Conservation (phyloP, 2,888 invertebrate genomes). For the Celastrina argiolus region DNA sequence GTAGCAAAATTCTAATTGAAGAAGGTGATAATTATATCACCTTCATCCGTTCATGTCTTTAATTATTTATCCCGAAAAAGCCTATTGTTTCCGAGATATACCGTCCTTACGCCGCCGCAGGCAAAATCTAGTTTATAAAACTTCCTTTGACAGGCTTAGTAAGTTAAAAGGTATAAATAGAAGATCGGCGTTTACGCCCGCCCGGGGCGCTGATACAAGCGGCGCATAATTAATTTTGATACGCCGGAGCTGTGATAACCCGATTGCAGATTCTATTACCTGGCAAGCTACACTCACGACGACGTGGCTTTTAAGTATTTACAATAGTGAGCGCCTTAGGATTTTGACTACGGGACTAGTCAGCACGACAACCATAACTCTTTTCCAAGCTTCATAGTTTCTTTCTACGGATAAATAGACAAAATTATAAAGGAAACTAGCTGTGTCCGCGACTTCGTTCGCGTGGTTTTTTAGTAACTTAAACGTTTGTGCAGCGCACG, state of each 20-base stretch:
- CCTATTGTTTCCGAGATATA: too few relatives aligned
- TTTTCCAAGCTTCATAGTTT: too few relatives aligned
- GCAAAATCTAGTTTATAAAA: neutral
- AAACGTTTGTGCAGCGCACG: too few relatives aligned
- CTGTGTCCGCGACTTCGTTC: too few relatives aligned
- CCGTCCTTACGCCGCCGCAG: too few relatives aligned
- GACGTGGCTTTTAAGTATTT: neutral
- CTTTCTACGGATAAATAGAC: too few relatives aligned
- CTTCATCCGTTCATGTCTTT: too few relatives aligned
- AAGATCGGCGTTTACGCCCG: conserved; percentile 38
- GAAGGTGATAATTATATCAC: too few relatives aligned
- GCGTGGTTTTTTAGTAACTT: too few relatives aligned
- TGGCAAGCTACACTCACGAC: neutral
- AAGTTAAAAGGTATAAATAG: conserved; percentile 2
- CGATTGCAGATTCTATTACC: conserved; percentile 30
- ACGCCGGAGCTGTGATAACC: conserved; percentile 40
- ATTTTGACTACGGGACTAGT: neutral
- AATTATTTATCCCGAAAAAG: too few relatives aligned
- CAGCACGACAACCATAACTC: too few relatives aligned
- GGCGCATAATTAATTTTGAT: conserved; percentile 65
- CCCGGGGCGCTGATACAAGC: conserved; percentile 58
- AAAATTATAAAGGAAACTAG: neutral
- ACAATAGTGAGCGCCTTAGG: neutral
- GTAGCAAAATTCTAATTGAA: too few relatives aligned
- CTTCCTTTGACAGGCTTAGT: conserved; percentile 17